phyloP scores from a whole-genome alignment of 2,797 vertebrate species.

The Mionectes olivaceus region DNA sequence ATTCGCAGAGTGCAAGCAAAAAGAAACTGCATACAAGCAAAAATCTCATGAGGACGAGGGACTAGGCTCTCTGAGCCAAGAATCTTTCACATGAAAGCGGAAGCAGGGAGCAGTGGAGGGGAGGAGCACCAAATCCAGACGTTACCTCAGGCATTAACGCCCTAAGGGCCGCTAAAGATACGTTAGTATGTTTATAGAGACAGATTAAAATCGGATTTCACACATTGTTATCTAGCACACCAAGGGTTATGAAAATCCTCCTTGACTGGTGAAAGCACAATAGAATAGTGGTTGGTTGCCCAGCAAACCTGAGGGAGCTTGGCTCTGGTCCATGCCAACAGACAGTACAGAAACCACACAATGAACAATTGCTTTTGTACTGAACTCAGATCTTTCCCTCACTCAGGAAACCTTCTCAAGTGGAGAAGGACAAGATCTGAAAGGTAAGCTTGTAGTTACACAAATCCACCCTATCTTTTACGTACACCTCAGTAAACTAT shows the following conservation, averaged over 20 bases:
- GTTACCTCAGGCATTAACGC: slow-evolving; percentile 60
- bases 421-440: slow-evolving; percentile 32
- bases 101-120: slow-evolving; percentile 11
- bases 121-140: slow-evolving; percentile 42
- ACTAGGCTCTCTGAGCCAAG: slow-evolving; percentile 1
- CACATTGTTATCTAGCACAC: slow-evolving; percentile 43
- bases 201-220: slow-evolving; percentile 60
- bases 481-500: slow-evolving; percentile 20
- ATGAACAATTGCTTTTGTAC: slow-evolving; percentile 4
- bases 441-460: slow-evolving; percentile 52
- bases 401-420: slow-evolving; percentile 16
- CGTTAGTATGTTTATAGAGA: slow-evolving; percentile 40
- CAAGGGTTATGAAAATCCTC: slow-evolving; percentile 53
- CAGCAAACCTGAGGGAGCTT: slow-evolving; percentile 35
- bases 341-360: slow-evolving; percentile 33
- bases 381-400: background rate
- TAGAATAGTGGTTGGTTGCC: background rate
- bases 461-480: slow-evolving; percentile 52
- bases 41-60: background rate
- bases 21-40: background rate
- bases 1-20: rapidly evolving
- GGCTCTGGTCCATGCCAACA: slow-evolving; percentile 30
- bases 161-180: background rate
- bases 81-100: slow-evolving; percentile 12
- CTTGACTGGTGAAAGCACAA: slow-evolving; percentile 17